A percentile compares a stretch with the other conserved stretches of the same genome.
These are phyloP conservation scores for Amblyopsis hoosieri DNA, from an alignment of 2,797 vertebrate species.

Conservation along the genomic window DNA sequence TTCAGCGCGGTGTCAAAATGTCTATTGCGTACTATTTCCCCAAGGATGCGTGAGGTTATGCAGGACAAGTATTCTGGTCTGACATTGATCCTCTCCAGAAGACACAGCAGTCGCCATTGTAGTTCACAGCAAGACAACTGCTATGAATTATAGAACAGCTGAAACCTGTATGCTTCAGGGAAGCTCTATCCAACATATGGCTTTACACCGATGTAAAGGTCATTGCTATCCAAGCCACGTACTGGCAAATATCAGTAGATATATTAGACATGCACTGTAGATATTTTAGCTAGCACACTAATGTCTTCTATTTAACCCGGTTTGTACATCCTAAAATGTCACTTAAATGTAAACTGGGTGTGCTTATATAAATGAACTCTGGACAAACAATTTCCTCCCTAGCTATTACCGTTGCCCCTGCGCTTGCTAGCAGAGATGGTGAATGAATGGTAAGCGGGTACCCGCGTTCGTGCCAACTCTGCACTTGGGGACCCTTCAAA, in stretches of 20 bases:
- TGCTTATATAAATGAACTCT: constrained; percentile 39
- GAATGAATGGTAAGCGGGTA: constrained; percentile 34
- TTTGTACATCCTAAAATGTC: constrained; percentile 9
- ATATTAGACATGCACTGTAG: constrained; percentile 28
- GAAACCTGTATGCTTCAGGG: constrained; percentile 48
- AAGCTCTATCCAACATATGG: constrained; percentile 46
- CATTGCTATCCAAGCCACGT: constrained; percentile 42
- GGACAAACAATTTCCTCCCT: constrained; percentile 45
- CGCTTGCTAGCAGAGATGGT: constrained; percentile 19
- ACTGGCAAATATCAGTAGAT: constrained; percentile 58
- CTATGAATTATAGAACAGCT: constrained; percentile 69
- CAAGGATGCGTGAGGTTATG: constrained; percentile 58
- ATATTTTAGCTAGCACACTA: constrained; percentile 10
- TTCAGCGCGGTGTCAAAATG: constrained; percentile 64
- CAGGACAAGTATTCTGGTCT: constrained; percentile 51
- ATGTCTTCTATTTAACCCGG: constrained; percentile 15
- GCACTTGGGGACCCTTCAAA: constrained; percentile 33
- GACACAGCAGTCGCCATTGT: constrained; percentile 58
- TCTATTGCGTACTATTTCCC: constrained; percentile 66
- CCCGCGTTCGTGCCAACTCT: constrained; percentile 22
- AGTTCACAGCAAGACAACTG: constrained; percentile 45
- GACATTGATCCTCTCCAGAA: constrained; percentile 70
- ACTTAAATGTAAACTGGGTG: constrained; percentile 36
- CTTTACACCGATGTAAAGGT: constrained; percentile 60
- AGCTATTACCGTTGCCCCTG: constrained; percentile 24